Percentiles rank a stretch among this genome's conserved stretches.
Conservation (phyloP, 2,113 vertebrate species). For the western clawed frog (Xenopus tropicalis) region DNA sequence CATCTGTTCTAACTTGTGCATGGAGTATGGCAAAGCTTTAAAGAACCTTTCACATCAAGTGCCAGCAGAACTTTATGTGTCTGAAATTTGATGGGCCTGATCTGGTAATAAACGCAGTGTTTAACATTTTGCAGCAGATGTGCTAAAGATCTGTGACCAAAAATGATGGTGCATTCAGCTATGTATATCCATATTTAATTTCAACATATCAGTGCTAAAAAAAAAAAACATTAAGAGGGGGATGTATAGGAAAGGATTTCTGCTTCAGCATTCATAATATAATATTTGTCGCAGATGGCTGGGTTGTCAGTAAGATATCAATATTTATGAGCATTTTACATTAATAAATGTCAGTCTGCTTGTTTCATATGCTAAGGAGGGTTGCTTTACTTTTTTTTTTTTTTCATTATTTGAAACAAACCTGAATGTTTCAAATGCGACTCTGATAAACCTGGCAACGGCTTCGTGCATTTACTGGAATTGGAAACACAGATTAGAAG, state of each 20-base stretch:
- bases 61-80: background rate
- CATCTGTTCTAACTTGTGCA: conserved; percentile 2
- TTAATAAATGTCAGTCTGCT: background rate
- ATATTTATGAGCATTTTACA: no score
- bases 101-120: background rate
- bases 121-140: conserved; percentile 11
- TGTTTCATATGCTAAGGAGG: background rate
- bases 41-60: background rate
- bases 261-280: no score
- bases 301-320: no score
- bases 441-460: background rate
- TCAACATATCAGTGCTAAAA: background rate
- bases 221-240: background rate
- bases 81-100: conserved; percentile 6
- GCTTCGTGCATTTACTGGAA: background rate
- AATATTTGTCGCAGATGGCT: no score
- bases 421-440: no score
- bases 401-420: no score
- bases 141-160: background rate
- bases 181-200: conserved; percentile 7
- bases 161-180: conserved; percentile 3
- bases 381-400: no score
- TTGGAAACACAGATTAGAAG: background rate
- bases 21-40: conserved; percentile 3
- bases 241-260: no score